Conservation (phyloP, 53 echinoderm and acorn worm genomes). For the Echinarachnius parma region DNA sequence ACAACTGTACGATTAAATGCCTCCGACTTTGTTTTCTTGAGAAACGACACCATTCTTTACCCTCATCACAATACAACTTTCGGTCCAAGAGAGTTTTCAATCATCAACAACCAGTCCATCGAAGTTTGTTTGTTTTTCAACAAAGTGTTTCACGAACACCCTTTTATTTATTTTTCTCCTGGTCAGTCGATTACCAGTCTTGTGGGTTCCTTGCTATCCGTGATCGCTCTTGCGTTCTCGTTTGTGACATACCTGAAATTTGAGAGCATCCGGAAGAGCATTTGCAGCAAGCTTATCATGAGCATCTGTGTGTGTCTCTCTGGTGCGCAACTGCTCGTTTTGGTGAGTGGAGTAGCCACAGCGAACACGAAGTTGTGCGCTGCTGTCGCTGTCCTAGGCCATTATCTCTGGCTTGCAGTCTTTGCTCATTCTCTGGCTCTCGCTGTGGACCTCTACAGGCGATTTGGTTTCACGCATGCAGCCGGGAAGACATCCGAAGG, state of each 20-base stretch:
- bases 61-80: not conserved
- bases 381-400: slow-evolving; percentile 50
- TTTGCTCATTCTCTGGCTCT: slow-evolving; percentile 56
- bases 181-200: slow-evolving; percentile 46
- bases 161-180: slow-evolving; percentile 1
- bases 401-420: slow-evolving; percentile 63
- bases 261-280: slow-evolving; percentile 44
- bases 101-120: slow-evolving; percentile 7
- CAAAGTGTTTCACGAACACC: not conserved
- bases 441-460: slow-evolving; percentile 52
- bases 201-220: slow-evolving; percentile 46
- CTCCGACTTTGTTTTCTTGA: slow-evolving; percentile 5
- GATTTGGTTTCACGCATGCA: slow-evolving; percentile 28
- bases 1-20: too few relatives aligned
- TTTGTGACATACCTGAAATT: slow-evolving; percentile 60
- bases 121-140: slow-evolving; percentile 15
- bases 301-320: slow-evolving; percentile 51
- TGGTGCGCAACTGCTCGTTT: slow-evolving; percentile 57
- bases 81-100: not conserved
- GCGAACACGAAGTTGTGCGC: slow-evolving; percentile 42
- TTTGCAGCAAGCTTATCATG: slow-evolving; percentile 55
- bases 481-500: slow-evolving; percentile 20
- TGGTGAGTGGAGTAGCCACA: slow-evolving; percentile 44
- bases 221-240: slow-evolving; percentile 31
- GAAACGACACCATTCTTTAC: slow-evolving; percentile 8